Evolutionary conservation across 2,888 invertebrate genomes (phyloP), one percentile per base, ranked within the genome.

Genomic region (Linyphia triangularis): DNA sequence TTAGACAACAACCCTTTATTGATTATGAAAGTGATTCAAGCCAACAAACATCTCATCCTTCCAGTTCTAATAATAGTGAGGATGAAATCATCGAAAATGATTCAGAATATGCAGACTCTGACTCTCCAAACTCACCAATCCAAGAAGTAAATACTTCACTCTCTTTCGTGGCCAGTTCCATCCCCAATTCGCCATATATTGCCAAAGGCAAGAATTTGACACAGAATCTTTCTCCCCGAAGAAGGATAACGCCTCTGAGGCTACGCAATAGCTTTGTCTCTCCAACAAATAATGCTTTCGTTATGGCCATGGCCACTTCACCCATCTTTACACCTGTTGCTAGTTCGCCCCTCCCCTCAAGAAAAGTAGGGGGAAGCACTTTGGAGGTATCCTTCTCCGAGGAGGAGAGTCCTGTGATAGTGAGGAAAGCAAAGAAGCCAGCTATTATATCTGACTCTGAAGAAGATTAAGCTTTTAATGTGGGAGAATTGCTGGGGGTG

Each of bases 21-120:
- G 30, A 33, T 0, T 82, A 40, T n/a, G 82, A 82, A 19, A 82
- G 82, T 28, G 82, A 82, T n/a, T 40, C 61, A 16, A 82, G 82
- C n/a, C 28, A 26, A 9, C 40, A 19, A 16, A 30, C 57, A 22
- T 75, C 75, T 6, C 22, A 37, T 13, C 70, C 63, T 22, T 77
- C 77, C n/a, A 75, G 57, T 33, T 28, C 40, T 0, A 13, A 63
- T 1, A 19, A 24, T 28, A 57, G 33, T 2, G n/a, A 19, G 1
- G 40, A 59, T n/a, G 59, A 72, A 16, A 30, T 70, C 19, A 19
- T 61, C 4, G 43, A 33, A 3, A 19, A 28, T 1, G 51, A 51
- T 51, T 22, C 57, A 3, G 72, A 72, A 7, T 30, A 19, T 13
- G 37, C 24, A 16, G 40, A 43, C 1, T 26, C 37, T 26, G 6